Conservation (phyloP, 2,888 invertebrate genomes). For the Watsonalla binaria region DNA sequence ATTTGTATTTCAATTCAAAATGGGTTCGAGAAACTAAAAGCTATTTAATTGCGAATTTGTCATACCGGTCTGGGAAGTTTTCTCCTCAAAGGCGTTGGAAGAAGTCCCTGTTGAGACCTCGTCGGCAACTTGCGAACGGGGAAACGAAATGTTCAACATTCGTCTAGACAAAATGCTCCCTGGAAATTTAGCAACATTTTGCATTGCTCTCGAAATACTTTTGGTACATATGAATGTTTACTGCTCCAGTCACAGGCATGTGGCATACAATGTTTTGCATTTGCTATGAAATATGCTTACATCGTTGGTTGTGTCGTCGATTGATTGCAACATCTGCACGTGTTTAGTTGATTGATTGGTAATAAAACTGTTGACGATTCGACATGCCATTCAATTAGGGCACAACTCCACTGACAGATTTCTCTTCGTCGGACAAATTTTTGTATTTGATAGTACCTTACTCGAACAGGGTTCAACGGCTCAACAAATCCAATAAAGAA, state of each 20-base stretch:
- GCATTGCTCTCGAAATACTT: slow-evolving; percentile 18
- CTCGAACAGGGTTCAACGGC: slow-evolving; percentile 55
- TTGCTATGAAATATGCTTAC: too few relatives aligned
- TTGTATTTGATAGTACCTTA: slow-evolving; percentile 50
- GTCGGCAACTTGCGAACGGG: slow-evolving; percentile 7
- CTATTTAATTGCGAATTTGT: slow-evolving; percentile 35
- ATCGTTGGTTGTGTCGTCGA: background rate
- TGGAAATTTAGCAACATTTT: slow-evolving; percentile 20
- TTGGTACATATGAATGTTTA: slow-evolving; percentile 28
- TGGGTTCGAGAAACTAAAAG: background rate
- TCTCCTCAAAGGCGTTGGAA: slow-evolving; percentile 28
- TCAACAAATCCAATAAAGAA: slow-evolving; percentile 72
- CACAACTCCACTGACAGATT: slow-evolving; percentile 27
- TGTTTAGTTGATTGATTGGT: background rate
- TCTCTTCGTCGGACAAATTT: slow-evolving; percentile 39
- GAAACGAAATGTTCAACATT: slow-evolving; percentile 45
- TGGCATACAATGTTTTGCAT: slow-evolving; percentile 5
- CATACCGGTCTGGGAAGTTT: slow-evolving; percentile 46
- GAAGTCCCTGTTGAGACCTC: slow-evolving; percentile 14
- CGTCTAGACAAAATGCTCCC: slow-evolving; percentile 47
- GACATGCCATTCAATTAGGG: slow-evolving; percentile 1
- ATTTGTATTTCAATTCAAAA: background rate
- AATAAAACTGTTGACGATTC: background rate
- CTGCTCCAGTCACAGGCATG: slow-evolving; percentile 25
- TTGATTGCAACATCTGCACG: too few relatives aligned